A percentile compares a stretch with the other conserved stretches of the same genome.
These are phyloP conservation scores for Triops longicaudatus DNA, from an alignment of 1,140 invertebrate species.

Conservation along the genomic window DNA sequence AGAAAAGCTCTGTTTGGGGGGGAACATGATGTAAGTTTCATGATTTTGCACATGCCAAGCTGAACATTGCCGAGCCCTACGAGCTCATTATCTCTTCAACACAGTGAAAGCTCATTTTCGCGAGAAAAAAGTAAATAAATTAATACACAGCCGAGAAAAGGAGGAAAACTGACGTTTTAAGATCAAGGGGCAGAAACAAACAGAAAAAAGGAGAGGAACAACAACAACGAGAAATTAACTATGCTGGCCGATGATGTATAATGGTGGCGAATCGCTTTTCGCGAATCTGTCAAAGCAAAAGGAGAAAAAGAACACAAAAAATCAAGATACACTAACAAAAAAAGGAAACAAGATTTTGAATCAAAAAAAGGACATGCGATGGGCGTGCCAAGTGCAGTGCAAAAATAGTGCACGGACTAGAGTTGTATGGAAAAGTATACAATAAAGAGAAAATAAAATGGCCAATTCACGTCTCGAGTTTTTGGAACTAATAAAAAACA, in stretches of 20 bases:
- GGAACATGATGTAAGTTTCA: not conserved
- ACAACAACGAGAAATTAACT: constrained; percentile 8
- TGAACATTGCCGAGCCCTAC: not conserved
- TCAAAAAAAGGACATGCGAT: not conserved
- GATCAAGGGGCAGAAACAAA: constrained; percentile 5
- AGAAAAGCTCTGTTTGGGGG: not conserved
- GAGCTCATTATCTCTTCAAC: not conserved
- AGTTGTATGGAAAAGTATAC: not conserved
- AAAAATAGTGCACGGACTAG: not conserved
- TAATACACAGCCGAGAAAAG: not conserved
- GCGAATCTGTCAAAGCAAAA: constrained; percentile 20
- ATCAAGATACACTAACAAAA: constrained; percentile 11
- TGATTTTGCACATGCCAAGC: not conserved
- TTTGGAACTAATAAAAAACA: too few relatives aligned
- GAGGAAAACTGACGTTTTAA: not conserved
- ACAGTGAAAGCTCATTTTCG: not conserved
- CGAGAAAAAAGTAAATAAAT: not conserved
- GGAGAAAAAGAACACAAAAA: constrained; percentile 19
- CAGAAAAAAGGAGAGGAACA: constrained; percentile 3
- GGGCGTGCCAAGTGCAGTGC: not conserved
- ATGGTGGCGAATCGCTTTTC: constrained; percentile 14
- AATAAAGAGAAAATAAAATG: not conserved
- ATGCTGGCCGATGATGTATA: constrained; percentile 11
- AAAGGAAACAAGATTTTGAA: not conserved
- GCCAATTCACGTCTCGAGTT: too few relatives aligned